A percentile compares a stretch with the other conserved stretches of the same genome.
phyloP scores from a whole-genome alignment of 2,797 vertebrate species.

The Melanotaenia pygmaea region DNA sequence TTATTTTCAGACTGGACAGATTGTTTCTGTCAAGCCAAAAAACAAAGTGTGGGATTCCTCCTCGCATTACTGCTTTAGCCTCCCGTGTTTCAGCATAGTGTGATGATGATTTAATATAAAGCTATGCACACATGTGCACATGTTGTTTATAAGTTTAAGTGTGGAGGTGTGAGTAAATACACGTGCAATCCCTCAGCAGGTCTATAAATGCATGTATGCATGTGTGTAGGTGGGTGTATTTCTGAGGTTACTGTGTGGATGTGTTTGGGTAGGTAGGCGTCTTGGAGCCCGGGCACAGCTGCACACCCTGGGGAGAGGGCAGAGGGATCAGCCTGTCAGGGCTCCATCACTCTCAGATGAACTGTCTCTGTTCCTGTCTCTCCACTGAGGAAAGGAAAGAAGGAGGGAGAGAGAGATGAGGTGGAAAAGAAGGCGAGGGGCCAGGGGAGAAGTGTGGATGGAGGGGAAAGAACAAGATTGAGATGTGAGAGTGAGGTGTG shows the following conservation, averaged over 20 bases:
- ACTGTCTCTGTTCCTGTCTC: conserved; percentile 41
- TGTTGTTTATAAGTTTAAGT: conserved; percentile 41
- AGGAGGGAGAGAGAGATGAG: conserved; percentile 26
- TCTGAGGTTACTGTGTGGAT: conserved; percentile 52
- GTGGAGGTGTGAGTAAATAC: conserved; percentile 65
- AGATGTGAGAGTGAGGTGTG: conserved; percentile 53
- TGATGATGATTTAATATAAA: conserved; percentile 61
- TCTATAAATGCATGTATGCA: conserved; percentile 67
- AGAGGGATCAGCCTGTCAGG: conserved; percentile 73
- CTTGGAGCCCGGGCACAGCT: conserved; percentile 70
- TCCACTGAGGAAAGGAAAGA: conserved; percentile 27
- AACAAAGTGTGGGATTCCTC: background rate
- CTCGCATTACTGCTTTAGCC: conserved; percentile 33
- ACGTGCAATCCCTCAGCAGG: conserved; percentile 54
- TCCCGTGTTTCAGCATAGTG: conserved; percentile 12
- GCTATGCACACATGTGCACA: conserved; percentile 29
- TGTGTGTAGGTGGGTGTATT: conserved; percentile 70
- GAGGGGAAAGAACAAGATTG: conserved; percentile 5
- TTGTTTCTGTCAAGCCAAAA: background rate
- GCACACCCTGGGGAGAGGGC: conserved; percentile 71
- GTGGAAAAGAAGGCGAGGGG: conserved; percentile 36
- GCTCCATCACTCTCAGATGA: conserved; percentile 67
- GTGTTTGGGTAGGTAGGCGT: conserved; percentile 65
- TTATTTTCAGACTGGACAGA: too few species aligned
- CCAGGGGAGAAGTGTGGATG: conserved; percentile 25